Evolutionary conservation across 1,140 invertebrate species (phyloP), one percentile per base, ranked within the genome.

Genomic region (Lepidurus packardi): DNA sequence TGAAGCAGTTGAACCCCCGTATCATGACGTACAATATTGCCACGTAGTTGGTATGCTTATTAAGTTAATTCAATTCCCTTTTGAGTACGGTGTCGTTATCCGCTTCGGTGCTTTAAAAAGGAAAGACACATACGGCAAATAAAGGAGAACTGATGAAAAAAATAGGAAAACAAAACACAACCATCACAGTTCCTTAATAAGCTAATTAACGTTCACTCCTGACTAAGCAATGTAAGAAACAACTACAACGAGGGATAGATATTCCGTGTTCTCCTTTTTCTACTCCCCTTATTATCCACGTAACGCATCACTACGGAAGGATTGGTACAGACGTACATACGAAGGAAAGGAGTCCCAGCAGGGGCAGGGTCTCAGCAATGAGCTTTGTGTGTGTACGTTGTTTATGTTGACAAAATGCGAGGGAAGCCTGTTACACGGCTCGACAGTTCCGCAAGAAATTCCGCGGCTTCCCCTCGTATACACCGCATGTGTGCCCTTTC

Each of bases 391-490:
- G 53, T 65, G 53, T 65, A 65, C 53, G 53, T 65, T 13, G 53
- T 65, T 34, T 65, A 8, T 65, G 53, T 65, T 65, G 53, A 65
- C 53, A 65, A 65, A 65, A 65, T 21, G n/a, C 8, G 53, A 7
- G 53, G 53, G 53, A 65, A 65, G 53, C 53, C 53, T 65, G 53
- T 65, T 65, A 65, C 53, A 65, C 53, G 53, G 9, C 21, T 65
- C 53, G 53, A 8, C 53, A 65, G 21, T n/a, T 21, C 53, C 3
- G 16, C 21, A 4, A 65, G 53, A 65, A 65, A 65, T 65, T 21
- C 16, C 53, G 53, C 21, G 53, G 53, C 7, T 47, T 47, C 45
- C 53, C 53, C 53, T 21, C 34, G 34, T 34, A 34, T 4, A 34
- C 34, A 34, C 21, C 53, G 21, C 53, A 65, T 65, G 53, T 65